Evolutionary conservation across 2,113 vertebrate species (phyloP).

Genomic region (Lampris megalopsis): DNA sequence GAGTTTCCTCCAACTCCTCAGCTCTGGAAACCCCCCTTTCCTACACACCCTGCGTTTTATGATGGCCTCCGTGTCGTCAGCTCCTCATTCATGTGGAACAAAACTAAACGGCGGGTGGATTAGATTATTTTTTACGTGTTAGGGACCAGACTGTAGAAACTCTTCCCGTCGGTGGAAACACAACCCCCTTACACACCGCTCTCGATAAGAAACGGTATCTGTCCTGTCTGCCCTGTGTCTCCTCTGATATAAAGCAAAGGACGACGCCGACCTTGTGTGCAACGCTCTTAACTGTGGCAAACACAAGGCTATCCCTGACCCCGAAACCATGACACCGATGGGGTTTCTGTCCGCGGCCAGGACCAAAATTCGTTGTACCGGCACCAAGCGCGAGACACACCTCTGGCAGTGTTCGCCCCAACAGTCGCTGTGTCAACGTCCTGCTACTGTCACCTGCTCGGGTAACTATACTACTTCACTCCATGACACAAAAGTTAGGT

Average conservation of each 20-base stretch:
- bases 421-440: fast-evolving
- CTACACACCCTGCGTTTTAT: too few species aligned
- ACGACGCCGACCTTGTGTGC: conserved; percentile 26
- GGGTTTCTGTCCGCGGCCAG: neutral
- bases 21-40: too few species aligned
- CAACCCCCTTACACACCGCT: too few species aligned
- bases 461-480: conserved; percentile 32
- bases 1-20: too few species aligned
- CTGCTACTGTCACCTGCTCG: conserved; percentile 55
- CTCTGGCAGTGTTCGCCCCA: conserved; percentile 67
- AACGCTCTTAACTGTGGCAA: conserved; percentile 3
- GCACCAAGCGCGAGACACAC: fast-evolving
- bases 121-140: too few species aligned
- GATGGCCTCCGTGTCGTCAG: too few species aligned
- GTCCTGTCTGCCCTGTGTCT: neutral
- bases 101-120: too few species aligned
- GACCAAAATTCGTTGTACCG: neutral
- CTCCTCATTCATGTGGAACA: too few species aligned
- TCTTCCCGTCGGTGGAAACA: too few species aligned
- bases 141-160: too few species aligned
- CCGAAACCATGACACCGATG: fast-evolving
- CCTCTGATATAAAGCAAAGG: neutral
- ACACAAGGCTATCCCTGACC: fast-evolving
- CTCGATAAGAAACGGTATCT: too few species aligned
- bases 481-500: neutral